Evolutionary conservation across 2,797 vertebrate species (phyloP), one percentile per base, ranked within the genome.

Genomic region (Chromis chromis): DNA sequence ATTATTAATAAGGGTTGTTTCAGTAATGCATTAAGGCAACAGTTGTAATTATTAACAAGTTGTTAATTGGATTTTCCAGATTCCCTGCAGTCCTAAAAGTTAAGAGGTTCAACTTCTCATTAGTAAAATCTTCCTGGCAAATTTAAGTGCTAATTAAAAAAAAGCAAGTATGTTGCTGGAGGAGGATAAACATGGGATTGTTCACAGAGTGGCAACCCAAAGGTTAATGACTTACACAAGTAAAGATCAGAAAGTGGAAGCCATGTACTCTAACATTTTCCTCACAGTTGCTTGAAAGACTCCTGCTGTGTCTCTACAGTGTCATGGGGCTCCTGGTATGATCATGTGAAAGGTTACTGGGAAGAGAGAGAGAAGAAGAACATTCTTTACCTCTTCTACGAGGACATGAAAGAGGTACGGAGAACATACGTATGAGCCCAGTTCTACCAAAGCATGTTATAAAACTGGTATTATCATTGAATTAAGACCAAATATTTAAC

Each of bases 261-360:
- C 10, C 33, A 3, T 36, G 10, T 12, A 36, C 3, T 36, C 10
- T 36, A 36, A 36, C 33, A 36, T 36, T 36, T 36, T 36, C 33
- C 33, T 33, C 33, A 33, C 4, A 50, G 14, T 3, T 14, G 5
- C 13, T 40, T 60, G 46, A 19, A 0, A 48, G 9, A 42, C 2
- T 64, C 54, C 7, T 74, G 39, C 74, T 52, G 65, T 56, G 22
- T 61, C 22, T 84, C 22, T 74, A 2, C 90, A 97, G 96, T 97
- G 87, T 72, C 85, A 1, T 97, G 95, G 95, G 96, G 96, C 36
- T 95, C 96, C 44, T 97, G 96, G 96, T 95, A 96, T 6, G 93
- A 96, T 48, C 96, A 97, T 3, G 96, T 96, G 44, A 96, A 94
- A 88, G 94, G 91, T 59, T 97, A 94, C 91, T 97, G 96, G 96